A percentile compares a stretch with the other conserved stretches of the same genome.
Conservation (phyloP, 2,113 vertebrate species). For the Phodopus roborovskii region DNA sequence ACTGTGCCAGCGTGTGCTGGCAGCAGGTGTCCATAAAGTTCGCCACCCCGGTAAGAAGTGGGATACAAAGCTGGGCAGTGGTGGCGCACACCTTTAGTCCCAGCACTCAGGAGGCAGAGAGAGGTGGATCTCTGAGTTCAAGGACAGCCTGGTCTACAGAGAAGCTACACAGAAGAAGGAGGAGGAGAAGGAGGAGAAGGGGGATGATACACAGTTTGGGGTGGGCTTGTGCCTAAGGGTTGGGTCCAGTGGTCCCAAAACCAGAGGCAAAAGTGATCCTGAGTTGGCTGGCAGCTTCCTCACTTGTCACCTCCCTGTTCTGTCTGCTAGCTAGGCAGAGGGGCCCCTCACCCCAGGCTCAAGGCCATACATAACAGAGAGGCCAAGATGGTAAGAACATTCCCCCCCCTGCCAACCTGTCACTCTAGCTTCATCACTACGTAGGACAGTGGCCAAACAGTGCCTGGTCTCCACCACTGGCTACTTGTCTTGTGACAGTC, state of each 20-base stretch:
- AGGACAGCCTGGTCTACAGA: no score
- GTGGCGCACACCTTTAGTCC: no score
- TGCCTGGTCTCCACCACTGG: neutral
- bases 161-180: no score
- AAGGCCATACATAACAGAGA: neutral
- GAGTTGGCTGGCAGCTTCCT: neutral
- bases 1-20: neutral
- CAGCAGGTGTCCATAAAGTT: neutral
- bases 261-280: neutral
- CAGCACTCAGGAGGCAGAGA: no score
- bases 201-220: neutral
- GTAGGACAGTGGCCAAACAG: neutral
- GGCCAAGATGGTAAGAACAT: neutral
- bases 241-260: neutral
- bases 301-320: neutral
- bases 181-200: no score
- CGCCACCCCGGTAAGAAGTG: neutral
- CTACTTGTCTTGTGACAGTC: neutral
- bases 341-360: neutral
- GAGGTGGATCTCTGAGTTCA: no score
- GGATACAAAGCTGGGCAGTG: neutral
- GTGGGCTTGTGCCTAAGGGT: neutral
- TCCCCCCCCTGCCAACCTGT: neutral
- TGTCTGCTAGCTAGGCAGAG: neutral
- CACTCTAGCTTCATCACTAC: neutral